A percentile compares a stretch with the other conserved stretches of the same genome.
Evolutionary conservation across 2,888 invertebrate genomes (phyloP).

Genomic region (Erpobdella octoculata): DNA sequence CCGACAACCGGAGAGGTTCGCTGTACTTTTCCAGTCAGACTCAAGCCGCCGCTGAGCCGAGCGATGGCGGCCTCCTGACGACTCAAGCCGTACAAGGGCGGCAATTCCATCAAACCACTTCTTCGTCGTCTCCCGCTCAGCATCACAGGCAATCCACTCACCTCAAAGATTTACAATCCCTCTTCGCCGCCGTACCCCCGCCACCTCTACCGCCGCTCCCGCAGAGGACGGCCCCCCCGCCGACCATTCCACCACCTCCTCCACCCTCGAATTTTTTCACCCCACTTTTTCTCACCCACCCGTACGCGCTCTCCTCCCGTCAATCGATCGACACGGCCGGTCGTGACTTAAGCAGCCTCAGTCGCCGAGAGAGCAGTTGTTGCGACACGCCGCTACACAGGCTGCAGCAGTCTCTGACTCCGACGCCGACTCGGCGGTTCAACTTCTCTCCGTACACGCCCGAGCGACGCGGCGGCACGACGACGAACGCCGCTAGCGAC

Average conservation of each 20-base stretch:
- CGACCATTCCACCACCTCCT: neutral
- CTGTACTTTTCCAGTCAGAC: neutral
- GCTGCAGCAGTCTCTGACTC: neutral
- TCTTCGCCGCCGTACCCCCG: conserved; percentile 9
- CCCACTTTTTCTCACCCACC: neutral
- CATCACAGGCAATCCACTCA: neutral
- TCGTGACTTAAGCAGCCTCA: neutral
- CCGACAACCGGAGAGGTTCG: neutral
- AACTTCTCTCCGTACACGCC: neutral
- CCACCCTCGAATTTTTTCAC: neutral
- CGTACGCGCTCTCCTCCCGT: neutral
- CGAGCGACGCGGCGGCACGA: neutral
- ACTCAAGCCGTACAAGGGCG: neutral
- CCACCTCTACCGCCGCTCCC: conserved; percentile 1
- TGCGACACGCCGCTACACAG: no score
- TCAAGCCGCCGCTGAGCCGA: neutral
- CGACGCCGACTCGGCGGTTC: neutral
- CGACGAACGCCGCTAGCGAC: neutral
- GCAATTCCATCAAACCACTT: neutral
- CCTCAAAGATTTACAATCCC: neutral
- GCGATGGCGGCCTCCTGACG: neutral
- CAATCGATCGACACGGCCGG: neutral
- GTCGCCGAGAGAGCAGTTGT: no score
- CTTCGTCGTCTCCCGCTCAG: neutral
- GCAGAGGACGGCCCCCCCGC: neutral